These are phyloP conservation scores for Penaeus monodon DNA, from an alignment of 2,888 invertebrate species.

Conservation along the genomic window DNA sequence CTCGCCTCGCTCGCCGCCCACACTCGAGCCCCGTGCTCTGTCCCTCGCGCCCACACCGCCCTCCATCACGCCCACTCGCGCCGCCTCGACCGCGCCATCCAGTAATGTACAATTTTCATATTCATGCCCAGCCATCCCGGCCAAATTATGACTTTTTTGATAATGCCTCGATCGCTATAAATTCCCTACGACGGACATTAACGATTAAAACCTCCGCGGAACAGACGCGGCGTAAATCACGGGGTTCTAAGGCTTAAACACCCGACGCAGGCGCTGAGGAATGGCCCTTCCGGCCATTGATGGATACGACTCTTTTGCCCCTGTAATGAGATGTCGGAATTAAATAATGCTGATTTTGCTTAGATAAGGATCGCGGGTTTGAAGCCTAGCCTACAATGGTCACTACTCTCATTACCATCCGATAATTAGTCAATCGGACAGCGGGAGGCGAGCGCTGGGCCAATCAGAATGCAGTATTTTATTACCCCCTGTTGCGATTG, in stretches of 20 bases:
- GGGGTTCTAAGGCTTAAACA: slow-evolving; percentile 3
- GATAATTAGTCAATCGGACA: slow-evolving; percentile 55
- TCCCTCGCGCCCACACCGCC: background rate
- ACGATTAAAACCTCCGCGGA: slow-evolving; percentile 37
- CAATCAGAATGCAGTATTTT: slow-evolving; percentile 46
- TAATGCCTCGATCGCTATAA: slow-evolving; percentile 56
- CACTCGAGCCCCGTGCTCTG: background rate
- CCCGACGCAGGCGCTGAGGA: slow-evolving; percentile 1
- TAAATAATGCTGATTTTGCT: slow-evolving; percentile 53
- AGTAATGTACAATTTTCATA: slow-evolving; percentile 58
- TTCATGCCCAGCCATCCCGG: slow-evolving; percentile 37
- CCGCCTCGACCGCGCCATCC: background rate
- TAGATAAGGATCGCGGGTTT: slow-evolving; percentile 33
- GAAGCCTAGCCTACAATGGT: slow-evolving; percentile 43
- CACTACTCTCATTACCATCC: slow-evolving; percentile 51
- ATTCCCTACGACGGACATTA: slow-evolving; percentile 51
- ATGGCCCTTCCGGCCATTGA: slow-evolving; percentile 6
- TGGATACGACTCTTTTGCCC: slow-evolving; percentile 40
- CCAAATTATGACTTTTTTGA: slow-evolving; percentile 56
- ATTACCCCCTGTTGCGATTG: slow-evolving; percentile 55
- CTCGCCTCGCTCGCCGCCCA: too few species aligned
- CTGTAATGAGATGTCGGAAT: slow-evolving; percentile 55
- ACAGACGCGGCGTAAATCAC: background rate
- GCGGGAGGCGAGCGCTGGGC: slow-evolving; percentile 33
- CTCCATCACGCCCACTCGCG: background rate